Conservation (phyloP, 2,888 invertebrate species). For the Rhyacophila evoluta region DNA sequence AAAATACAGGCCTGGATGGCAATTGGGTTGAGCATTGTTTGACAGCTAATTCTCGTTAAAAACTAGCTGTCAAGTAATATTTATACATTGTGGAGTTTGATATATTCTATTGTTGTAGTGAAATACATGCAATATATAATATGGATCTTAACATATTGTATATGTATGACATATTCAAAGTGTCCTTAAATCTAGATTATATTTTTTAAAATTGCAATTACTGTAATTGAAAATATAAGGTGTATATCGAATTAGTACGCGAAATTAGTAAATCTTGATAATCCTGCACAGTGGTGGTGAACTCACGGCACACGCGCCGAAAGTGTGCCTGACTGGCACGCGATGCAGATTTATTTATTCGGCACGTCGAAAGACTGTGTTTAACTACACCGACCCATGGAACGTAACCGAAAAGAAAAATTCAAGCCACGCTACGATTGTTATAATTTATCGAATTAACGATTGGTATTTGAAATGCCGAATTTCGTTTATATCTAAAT, state of each 20-base stretch:
- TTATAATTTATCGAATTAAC: background rate
- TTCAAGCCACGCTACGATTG: background rate
- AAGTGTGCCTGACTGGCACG: slow-evolving; percentile 9
- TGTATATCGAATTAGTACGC: slow-evolving; percentile 20
- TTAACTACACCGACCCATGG: background rate
- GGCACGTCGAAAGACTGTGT: background rate
- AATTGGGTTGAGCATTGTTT: too few species aligned
- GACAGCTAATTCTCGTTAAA: too few species aligned
- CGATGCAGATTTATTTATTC: slow-evolving; percentile 25
- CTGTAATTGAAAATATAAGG: background rate
- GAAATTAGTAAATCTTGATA: slow-evolving; percentile 1
- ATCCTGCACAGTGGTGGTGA: background rate
- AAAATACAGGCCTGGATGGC: too few species aligned
- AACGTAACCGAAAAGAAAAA: background rate
- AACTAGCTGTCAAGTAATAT: too few species aligned
- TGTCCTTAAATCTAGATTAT: too few species aligned
- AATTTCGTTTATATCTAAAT: background rate
- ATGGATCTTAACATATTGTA: too few species aligned
- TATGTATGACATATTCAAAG: too few species aligned
- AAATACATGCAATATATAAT: too few species aligned
- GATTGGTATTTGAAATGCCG: background rate
- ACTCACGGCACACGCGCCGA: background rate
- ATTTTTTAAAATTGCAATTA: background rate
- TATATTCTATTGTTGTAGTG: too few species aligned
- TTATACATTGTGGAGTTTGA: too few species aligned